phyloP scores from a whole-genome alignment of 2,888 invertebrate genomes.

The Yponomeuta malinellus region DNA sequence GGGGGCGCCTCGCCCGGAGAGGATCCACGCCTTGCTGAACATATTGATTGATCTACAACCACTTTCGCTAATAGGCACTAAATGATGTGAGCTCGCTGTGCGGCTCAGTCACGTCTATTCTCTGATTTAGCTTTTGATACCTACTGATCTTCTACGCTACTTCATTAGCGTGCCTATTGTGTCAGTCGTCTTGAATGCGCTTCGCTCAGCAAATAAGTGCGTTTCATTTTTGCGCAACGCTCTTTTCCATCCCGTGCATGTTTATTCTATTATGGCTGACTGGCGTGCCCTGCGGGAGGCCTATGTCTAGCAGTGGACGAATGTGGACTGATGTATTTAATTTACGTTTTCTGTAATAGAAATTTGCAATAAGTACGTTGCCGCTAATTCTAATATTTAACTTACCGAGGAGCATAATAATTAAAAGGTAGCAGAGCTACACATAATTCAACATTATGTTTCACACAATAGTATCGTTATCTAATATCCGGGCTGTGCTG shows the following conservation, averaged over 20 bases:
- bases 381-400: too few species aligned
- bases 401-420: neutral
- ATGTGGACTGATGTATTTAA: too few species aligned
- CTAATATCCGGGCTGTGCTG: neutral
- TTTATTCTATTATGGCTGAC: neutral
- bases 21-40: conserved; percentile 46
- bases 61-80: conserved; percentile 11
- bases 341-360: too few species aligned
- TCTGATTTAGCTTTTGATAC: neutral
- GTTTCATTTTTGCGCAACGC: neutral
- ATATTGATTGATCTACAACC: conserved; percentile 59
- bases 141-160: neutral
- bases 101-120: neutral
- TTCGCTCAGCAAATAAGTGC: neutral
- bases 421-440: neutral
- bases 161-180: neutral
- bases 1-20: conserved; percentile 41
- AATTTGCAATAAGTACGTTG: too few species aligned
- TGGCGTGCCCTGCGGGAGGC: neutral
- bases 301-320: too few species aligned
- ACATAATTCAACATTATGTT: neutral
- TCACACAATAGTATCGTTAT: conserved; percentile 3
- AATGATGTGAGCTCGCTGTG: neutral
- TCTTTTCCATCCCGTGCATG: neutral
- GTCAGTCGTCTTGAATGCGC: neutral